Evolutionary conservation across 2,888 invertebrate species (phyloP), one percentile per base, ranked within the genome.

Genomic region (Perithous albicinctus): DNA sequence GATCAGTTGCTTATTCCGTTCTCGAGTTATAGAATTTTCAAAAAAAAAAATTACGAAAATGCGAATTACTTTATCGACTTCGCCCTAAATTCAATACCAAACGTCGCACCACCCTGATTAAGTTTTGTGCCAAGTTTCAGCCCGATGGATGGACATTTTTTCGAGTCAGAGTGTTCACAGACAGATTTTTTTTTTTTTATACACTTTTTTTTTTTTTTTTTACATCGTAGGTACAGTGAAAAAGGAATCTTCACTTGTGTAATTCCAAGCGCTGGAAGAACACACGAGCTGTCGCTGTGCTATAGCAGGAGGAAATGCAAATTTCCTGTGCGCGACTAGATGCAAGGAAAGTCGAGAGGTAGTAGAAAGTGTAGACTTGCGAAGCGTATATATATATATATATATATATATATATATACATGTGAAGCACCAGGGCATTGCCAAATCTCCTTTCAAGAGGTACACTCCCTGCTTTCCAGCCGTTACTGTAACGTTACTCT

Each of bases 391-490:
- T 41, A 20, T 35, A 3, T n/a, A n/a, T n/a, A n/a, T n/a, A n/a
- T n/a, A n/a, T n/a, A n/a, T n/a, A n/a, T n/a, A n/a, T n/a, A n/a
- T n/a, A 48, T 51, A 20, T 23, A n/a, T 35, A 32, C 23, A 51
- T 18, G 48, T 66, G 35, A 12, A 41, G 29, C 41, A 56, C 70
- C 70, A 23, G 41, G 26, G 18, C 29, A 23, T 56, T 70, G 70
- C 56, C 70, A 70, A 70, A 70, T 70, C 56, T 70, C 70, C 70
- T 70, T 56, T 26, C 56, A 23, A n/a, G n/a, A n/a, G n/a, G 66
- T 32, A 15, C 29, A 48, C 66, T 32, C 66, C 41, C 48, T 23
- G 15, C n/a, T 29, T 35, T 41, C 18, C 70, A 43, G 26, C 29
- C 41, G 70, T 70, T 56, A 43, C 56, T 15, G 29, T 54, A 56